Evolutionary conservation across 1,140 invertebrate species (phyloP), one percentile per base, ranked within the genome.

Genomic region (Drosophila orosa): DNA sequence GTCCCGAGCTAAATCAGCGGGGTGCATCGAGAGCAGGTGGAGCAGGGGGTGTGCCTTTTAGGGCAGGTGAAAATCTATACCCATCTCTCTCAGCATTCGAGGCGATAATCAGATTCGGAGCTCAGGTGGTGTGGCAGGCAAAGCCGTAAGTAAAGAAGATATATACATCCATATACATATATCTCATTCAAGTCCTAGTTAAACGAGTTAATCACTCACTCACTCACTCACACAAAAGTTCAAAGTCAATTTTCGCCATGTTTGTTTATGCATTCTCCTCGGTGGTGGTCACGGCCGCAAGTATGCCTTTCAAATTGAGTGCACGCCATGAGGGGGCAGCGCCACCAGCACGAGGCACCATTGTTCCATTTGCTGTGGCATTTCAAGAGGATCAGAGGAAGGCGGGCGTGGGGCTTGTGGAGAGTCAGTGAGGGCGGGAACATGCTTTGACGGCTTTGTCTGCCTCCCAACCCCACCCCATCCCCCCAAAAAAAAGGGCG

Each of bases 31-130:
- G 10, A 33, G 31, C 0, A 12, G 31, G 31, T 33, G 10, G 29
- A n/a, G n/a, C 7, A 29, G 29, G 29, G 29, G 7, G 8, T 7
- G 2, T 31, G 29, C 29, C 29, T 31, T 31, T n/a, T 37, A 12
- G n/a, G 12, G 39, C 62, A 60, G 57, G 63, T 67, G 44, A 3
- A 35, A 33, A 25, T 25, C 8, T 15, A 10, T 27, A 17, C 31
- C 17, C 56, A 10, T 27, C 55, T 47, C 57, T 44, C 47, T 77
- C n/a, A 74, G 58, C 83, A 83, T 75, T 87, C 50, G 71, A 79
- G 83, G 82, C 82, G 71, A 79, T 86, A 86, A 86, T 86, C 83
- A 87, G 79, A 87, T 86, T 87, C 29, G 29, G 56, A 40, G 55
- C 58, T 60, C 67, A 68, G 40, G 62, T 68, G n/a, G n/a, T n/a